Percentiles rank a stretch among this genome's conserved stretches.
phyloP scores from a whole-genome alignment of 2,113 vertebrate species.

The Microtus oregoni region DNA sequence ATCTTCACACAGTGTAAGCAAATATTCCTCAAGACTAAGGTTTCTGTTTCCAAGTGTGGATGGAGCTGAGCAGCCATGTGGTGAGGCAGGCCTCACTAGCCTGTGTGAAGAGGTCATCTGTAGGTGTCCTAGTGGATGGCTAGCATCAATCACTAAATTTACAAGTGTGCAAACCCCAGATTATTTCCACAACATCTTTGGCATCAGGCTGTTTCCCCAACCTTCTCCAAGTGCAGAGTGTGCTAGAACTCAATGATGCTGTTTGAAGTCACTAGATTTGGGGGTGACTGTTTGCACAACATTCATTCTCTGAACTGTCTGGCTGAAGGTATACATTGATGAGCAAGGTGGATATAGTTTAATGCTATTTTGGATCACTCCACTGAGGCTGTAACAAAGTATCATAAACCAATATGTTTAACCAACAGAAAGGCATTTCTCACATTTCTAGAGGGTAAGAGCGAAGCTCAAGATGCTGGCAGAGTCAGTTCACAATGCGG shows the following conservation, averaged over 20 bases:
- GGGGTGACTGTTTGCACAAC: neutral
- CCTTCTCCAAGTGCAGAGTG: neutral
- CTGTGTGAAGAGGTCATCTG: neutral
- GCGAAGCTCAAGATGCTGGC: neutral
- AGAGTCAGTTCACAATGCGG: neutral
- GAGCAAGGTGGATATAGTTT: neutral
- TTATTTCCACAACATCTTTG: neutral
- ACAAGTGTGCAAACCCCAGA: neutral
- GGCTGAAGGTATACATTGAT: neutral
- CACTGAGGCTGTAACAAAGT: neutral
- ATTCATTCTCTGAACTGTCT: neutral
- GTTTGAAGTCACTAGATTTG: slow-evolving; percentile 12
- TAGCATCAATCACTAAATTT: neutral
- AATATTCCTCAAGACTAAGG: neutral
- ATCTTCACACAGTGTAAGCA: neutral
- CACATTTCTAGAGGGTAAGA: neutral
- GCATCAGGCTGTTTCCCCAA: neutral
- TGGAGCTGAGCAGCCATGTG: neutral
- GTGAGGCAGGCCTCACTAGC: neutral
- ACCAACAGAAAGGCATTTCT: neutral
- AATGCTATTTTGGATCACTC: neutral
- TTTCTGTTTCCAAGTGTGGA: neutral
- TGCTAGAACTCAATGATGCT: neutral
- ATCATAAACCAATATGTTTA: neutral
- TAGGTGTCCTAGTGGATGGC: neutral